phyloP scores from a whole-genome alignment of 2,113 vertebrate genomes.

The Callionymus lyra region DNA sequence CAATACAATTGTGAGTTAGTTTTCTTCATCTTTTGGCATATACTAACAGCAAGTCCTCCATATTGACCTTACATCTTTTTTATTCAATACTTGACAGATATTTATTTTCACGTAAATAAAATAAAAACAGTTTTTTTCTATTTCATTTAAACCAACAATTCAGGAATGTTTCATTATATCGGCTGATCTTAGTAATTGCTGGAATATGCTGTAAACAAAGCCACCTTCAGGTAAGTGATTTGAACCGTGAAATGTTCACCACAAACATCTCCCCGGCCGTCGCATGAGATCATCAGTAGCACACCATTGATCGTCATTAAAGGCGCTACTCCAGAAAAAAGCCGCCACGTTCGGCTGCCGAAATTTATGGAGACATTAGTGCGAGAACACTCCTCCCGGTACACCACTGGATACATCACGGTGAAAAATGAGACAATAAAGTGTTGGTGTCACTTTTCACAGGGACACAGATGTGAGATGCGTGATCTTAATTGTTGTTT shows the following conservation, averaged over 20 bases:
- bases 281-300: constrained; percentile 53
- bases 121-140: no score
- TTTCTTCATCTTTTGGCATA: no score
- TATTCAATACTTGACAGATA: no score
- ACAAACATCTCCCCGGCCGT: constrained; percentile 14
- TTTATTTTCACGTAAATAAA: no score
- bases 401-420: constrained; percentile 46
- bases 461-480: constrained; percentile 14
- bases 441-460: constrained; percentile 29
- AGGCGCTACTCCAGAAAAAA: constrained; percentile 44
- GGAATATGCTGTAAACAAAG: constrained; percentile 1
- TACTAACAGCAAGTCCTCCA: no score
- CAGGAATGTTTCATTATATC: no score
- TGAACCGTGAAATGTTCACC: constrained; percentile 14
- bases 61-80: no score
- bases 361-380: constrained; percentile 62
- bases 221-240: constrained; percentile 15
- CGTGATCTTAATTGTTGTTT: constrained; percentile 33
- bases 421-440: constrained; percentile 48
- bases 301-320: constrained; percentile 58
- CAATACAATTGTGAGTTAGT: no score
- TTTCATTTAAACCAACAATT: no score
- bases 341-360: constrained; percentile 10
- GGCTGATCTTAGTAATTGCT: no score
- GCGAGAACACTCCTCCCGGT: constrained; percentile 21